phyloP scores from a whole-genome alignment of 2,113 vertebrate genomes.

The Alethe castanea region DNA sequence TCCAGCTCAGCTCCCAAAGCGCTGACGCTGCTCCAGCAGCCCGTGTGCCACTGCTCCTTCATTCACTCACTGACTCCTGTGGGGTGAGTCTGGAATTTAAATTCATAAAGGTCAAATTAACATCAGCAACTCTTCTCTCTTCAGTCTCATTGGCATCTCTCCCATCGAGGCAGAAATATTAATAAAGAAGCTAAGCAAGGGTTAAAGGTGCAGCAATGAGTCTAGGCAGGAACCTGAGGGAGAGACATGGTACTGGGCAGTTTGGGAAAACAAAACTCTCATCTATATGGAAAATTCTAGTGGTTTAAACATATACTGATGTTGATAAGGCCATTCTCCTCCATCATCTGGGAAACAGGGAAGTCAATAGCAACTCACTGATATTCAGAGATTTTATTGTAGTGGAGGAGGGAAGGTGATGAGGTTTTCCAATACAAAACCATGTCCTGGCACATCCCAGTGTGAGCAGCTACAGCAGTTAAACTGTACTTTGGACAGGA shows the following conservation, averaged over 20 bases:
- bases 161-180: background rate
- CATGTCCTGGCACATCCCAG: background rate
- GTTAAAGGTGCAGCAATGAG: background rate
- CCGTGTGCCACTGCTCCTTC: background rate
- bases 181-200: background rate
- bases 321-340: background rate
- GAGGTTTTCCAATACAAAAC: background rate
- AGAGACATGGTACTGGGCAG: background rate
- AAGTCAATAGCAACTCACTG: background rate
- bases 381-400: background rate
- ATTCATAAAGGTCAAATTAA: slow-evolving; percentile 45
- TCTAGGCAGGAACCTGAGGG: background rate
- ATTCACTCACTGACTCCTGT: background rate
- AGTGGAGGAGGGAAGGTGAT: background rate
- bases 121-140: background rate
- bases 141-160: background rate
- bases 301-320: background rate
- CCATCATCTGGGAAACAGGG: background rate
- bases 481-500: background rate
- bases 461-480: background rate
- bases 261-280: background rate
- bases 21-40: accelerated
- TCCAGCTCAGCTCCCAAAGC: background rate
- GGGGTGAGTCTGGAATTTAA: background rate
- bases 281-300: background rate